Conservation (phyloP, 2,797 vertebrate genomes). For the Ceyx erithaca region DNA sequence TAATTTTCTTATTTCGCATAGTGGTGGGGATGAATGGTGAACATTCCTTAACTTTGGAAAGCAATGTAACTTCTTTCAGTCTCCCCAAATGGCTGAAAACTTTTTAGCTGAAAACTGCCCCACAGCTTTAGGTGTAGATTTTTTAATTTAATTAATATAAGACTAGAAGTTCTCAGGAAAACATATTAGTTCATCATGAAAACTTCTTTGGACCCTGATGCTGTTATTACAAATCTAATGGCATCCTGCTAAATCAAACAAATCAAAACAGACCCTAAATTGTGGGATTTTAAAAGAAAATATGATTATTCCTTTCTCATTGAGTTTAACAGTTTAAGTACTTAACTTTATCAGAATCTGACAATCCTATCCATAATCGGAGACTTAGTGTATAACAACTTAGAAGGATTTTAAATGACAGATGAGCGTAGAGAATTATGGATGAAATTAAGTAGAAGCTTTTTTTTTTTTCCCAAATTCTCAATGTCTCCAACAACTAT, state of each 20-base stretch:
- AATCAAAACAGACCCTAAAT: slow-evolving; percentile 36
- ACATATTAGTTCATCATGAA: neutral
- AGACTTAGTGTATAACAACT: neutral
- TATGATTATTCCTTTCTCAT: neutral
- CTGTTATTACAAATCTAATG: neutral
- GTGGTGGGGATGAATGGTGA: neutral
- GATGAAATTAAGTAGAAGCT: slow-evolving; percentile 16
- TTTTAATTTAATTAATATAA: neutral
- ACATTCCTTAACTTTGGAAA: neutral
- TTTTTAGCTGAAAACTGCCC: neutral
- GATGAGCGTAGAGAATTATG: slow-evolving; percentile 37
- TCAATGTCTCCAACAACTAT: slow-evolving; percentile 25
- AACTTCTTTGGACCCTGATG: neutral
- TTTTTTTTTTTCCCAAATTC: neutral
- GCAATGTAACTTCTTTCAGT: neutral
- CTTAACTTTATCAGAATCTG: slow-evolving; percentile 5
- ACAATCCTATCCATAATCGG: neutral
- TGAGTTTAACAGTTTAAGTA: slow-evolving; percentile 39
- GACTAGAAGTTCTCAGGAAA: neutral
- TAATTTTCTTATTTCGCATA: neutral
- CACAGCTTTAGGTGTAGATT: neutral
- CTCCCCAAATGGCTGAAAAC: neutral
- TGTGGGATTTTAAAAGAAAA: slow-evolving; percentile 16
- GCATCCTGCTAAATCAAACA: slow-evolving; percentile 36
- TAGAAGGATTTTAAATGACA: slow-evolving; percentile 40